Evolutionary conservation across 2,888 invertebrate genomes (phyloP).

Genomic region (Cheilosia vulpina): DNA sequence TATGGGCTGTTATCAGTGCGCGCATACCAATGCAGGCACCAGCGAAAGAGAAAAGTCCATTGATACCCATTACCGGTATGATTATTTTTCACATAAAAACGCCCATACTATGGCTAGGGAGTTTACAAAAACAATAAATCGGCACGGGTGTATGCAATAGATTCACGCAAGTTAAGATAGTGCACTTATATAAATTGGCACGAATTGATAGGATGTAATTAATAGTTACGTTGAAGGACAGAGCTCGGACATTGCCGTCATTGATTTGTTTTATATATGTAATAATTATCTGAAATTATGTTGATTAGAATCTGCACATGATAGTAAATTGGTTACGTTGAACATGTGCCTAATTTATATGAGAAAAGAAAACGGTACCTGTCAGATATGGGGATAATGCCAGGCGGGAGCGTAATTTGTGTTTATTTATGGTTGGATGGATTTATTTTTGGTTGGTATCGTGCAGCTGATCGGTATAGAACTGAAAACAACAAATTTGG

Average conservation of each 20-base stretch:
- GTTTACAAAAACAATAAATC: not conserved
- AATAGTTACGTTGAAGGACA: constrained; percentile 23
- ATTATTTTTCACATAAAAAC: not conserved
- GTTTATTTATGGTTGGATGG: not conserved
- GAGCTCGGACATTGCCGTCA: constrained; percentile 17
- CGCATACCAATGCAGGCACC: constrained; percentile 19
- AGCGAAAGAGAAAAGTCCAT: constrained; percentile 26
- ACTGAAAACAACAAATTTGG: not conserved
- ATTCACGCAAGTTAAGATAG: constrained; percentile 32
- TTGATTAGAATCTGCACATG: constrained; percentile 10
- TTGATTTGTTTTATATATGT: constrained; percentile 24
- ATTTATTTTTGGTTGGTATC: too few species aligned
- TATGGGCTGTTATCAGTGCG: constrained; percentile 14
- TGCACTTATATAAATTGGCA: constrained; percentile 36
- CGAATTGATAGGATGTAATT: constrained; percentile 64
- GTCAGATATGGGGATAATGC: not conserved
- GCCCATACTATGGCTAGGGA: not conserved
- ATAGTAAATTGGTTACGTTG: constrained; percentile 14
- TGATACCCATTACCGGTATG: not conserved
- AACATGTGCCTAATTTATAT: not conserved
- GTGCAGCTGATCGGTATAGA: not conserved
- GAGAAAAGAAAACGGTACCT: not conserved
- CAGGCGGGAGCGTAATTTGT: not conserved
- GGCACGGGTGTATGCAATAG: constrained; percentile 4
- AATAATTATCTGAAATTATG: constrained; percentile 11